Evolutionary conservation across 2,888 invertebrate species (phyloP), one percentile per base, ranked within the genome.

Genomic region (Pristionchus fissidentatus): DNA sequence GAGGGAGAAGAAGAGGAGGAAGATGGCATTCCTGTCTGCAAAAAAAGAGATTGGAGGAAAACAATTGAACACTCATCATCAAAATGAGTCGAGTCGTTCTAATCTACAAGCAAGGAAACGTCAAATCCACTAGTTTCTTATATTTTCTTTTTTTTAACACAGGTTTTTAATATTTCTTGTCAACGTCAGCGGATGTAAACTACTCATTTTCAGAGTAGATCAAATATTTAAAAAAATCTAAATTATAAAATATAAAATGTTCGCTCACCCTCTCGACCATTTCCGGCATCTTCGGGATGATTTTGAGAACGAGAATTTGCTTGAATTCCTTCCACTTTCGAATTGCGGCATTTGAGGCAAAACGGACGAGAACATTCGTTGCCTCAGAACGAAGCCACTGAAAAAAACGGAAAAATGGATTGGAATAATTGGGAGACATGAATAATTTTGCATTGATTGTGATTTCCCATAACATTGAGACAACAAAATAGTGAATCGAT

Each of bases 381-480:
- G 86, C 86, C 80, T 88, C 88, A 32, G 86, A 84, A 5, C 88
- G 86, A n/a, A 88, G 88, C 52, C 79, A 88, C 88, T 88, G 46
- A 57, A 88, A 73, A 35, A 29, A 22, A 26, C 2, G 1, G n/a
- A 1, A 7, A 62, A n/a, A n/a, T n/a, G n/a, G n/a, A 60, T 60
- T 15, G 8, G 26, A n/a, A 60, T n/a, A n/a, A n/a, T n/a, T n/a
- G n/a, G n/a, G 26, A 60, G 8, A 8, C 8, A 60, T 8, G 19
- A 8, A 8, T n/a, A 8, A 60, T 26, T 60, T 60, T n/a, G 60
- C 49, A 49, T 49, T 10, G 10, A 10, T 49, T 13, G 19, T 49
- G 13, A 13, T 49, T 49, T 49, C 49, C 49, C 10, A 19, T 13
- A 49, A 13, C 10, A 19, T 13, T 10, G 49, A 10, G 13, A 49